Conservation (phyloP, 2,113 vertebrate species). For the Arothron firmamentum region DNA sequence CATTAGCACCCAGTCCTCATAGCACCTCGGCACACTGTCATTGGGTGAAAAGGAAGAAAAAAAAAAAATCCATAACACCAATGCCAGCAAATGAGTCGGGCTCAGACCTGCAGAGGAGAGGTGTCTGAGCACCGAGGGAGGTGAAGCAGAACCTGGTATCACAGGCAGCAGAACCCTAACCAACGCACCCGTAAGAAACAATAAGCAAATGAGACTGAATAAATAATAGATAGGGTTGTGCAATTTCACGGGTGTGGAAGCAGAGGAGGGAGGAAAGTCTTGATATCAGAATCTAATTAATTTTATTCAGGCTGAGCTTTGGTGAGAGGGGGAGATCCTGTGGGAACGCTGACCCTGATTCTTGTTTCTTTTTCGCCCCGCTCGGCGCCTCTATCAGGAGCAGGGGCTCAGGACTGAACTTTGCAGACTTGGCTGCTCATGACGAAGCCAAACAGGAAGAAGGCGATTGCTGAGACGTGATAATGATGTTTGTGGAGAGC, state of each 20-base stretch:
- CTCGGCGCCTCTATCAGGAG: slow-evolving; percentile 51
- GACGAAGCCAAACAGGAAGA: slow-evolving; percentile 7
- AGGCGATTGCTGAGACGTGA: slow-evolving; percentile 10
- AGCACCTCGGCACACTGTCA: slow-evolving; percentile 91
- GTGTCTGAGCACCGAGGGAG: slow-evolving; percentile 49
- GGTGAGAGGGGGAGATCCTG: slow-evolving; percentile 62
- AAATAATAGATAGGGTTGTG: slow-evolving; percentile 76
- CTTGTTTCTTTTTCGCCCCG: slow-evolving; percentile 45
- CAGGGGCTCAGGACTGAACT: slow-evolving; percentile 8
- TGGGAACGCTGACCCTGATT: slow-evolving; percentile 66
- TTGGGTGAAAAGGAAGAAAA: slow-evolving; percentile 71
- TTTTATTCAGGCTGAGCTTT: slow-evolving; percentile 66
- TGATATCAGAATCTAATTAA: slow-evolving; percentile 78
- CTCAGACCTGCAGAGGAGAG: slow-evolving; percentile 69
- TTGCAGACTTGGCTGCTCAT: not conserved
- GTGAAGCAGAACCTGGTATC: slow-evolving; percentile 53
- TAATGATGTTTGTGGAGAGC: slow-evolving; percentile 15
- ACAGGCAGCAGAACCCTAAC: slow-evolving; percentile 49
- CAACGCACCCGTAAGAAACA: slow-evolving; percentile 57
- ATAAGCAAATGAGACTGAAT: slow-evolving; percentile 72
- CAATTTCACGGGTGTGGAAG: slow-evolving; percentile 74
- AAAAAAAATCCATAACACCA: slow-evolving; percentile 84
- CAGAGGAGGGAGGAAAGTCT: slow-evolving; percentile 62
- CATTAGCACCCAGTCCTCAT: slow-evolving; percentile 98
- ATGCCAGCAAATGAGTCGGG: slow-evolving; percentile 75